Conservation (phyloP, 2,888 invertebrate species). For the Heliconius aoede region DNA sequence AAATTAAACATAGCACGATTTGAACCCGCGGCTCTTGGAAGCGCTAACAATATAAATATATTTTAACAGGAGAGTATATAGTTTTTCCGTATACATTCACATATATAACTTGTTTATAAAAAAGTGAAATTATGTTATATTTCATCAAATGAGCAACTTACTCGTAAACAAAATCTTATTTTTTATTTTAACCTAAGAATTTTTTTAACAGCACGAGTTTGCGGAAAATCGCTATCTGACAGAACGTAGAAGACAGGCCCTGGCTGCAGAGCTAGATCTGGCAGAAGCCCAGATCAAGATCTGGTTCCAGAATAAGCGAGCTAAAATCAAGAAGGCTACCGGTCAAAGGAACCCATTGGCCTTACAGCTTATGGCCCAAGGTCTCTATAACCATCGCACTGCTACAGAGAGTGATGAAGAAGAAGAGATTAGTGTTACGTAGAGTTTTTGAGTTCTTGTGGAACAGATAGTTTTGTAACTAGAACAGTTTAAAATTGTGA, state of each 20-base stretch:
- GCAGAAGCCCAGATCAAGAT: constrained; percentile 99
- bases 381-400: constrained; percentile 92
- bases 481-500: neutral
- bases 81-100: too few species aligned
- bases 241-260: constrained; percentile 93
- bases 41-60: too few species aligned
- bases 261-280: constrained; percentile 95
- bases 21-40: too few species aligned
- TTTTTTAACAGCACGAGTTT: constrained; percentile 89
- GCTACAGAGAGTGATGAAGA: constrained; percentile 55
- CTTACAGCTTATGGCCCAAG: constrained; percentile 96
- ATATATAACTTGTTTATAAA: too few species aligned
- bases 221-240: constrained; percentile 96
- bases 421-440: constrained; percentile 46
- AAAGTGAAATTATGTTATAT: too few species aligned
- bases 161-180: too few species aligned
- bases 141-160: too few species aligned
- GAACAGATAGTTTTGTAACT: neutral
- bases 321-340: constrained; percentile 96
- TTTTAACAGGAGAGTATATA: too few species aligned
- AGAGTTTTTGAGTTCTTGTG: neutral
- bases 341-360: constrained; percentile 94
- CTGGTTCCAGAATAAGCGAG: constrained; percentile 98
- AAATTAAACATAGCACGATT: too few species aligned
- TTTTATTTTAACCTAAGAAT: neutral